Base-by-base conservation (phyloP, 2,888 invertebrate species). In the Cinara cedri region DNA sequence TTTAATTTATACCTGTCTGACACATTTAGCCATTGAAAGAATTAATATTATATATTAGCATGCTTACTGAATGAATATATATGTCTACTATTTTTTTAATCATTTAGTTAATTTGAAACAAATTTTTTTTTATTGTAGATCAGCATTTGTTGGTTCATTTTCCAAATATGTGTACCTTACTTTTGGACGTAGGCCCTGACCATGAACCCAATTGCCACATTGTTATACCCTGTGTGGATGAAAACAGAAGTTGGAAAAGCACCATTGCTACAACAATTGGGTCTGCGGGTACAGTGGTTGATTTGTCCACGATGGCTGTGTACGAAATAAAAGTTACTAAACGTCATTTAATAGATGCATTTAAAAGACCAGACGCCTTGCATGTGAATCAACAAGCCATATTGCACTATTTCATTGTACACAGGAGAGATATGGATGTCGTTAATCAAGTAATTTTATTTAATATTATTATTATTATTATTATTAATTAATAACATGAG, bases 191-290 rank as follows among this genome's bases (percentile, higher is more conserved):
- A 68, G 93, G 94, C 4, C 87, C 92, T 13, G 89, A 90, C 83
- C 95, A 95, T 86, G 94, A 95, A 85, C 95, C 95, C 0, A 92
- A 91, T 83, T 92, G 93, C 83, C 93, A 94, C 84, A 90, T 94
- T 74, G 89, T 93, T 0, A 88, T 84, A 24, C 81, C 82, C 6
- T 66, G 75, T 81, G 80, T 70, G 44, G 68, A 78, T 42, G 78
- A 78, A 62, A 57, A 62, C 2, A 70, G 51, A 70, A 70, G 24
- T 60, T 60, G 78, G 68, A 70, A 60, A 10, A 70, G 78, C 51
- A 70, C 66, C 4, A 70, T 78, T 14, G 78, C 46, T 13, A 78
- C 72, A 42, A 57, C 74, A 16, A 66, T 70, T 1, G 68, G 71
- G 1, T 62, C 63, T 55, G 62, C 63, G 4, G 70, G 76, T 6